phyloP scores from a whole-genome alignment of 2,888 invertebrate genomes.

The Leucophora obtusa region DNA sequence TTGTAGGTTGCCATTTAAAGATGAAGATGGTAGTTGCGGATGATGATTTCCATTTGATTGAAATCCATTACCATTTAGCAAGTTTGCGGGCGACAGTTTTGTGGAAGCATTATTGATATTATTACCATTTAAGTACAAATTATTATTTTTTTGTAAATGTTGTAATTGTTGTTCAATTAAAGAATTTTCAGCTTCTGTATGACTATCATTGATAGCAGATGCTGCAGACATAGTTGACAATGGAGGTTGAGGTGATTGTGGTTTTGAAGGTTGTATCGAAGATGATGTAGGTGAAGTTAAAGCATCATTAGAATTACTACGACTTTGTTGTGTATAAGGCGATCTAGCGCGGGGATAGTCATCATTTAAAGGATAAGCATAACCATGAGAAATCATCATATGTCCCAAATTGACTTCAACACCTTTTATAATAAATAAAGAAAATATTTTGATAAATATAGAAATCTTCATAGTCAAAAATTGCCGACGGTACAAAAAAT shows the following conservation, averaged over 20 bases:
- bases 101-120: slow-evolving; percentile 42
- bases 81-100: slow-evolving; percentile 67
- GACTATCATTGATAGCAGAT: slow-evolving; percentile 24
- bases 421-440: slow-evolving; percentile 63
- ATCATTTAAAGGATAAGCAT: slow-evolving; percentile 70
- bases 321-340: slow-evolving; percentile 62
- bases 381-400: slow-evolving; percentile 74
- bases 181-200: slow-evolving; percentile 67
- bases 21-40: background rate
- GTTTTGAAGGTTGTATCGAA: slow-evolving; percentile 66
- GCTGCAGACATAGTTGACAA: slow-evolving; percentile 26
- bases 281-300: slow-evolving; percentile 65
- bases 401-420: slow-evolving; percentile 75
- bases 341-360: slow-evolving; percentile 69
- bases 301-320: slow-evolving; percentile 68
- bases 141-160: slow-evolving; percentile 69
- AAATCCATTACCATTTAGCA: slow-evolving; percentile 67
- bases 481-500: too few relatives aligned
- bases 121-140: slow-evolving; percentile 69
- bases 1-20: slow-evolving; percentile 27
- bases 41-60: slow-evolving; percentile 29
- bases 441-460: background rate
- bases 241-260: slow-evolving; percentile 52
- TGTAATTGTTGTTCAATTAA: slow-evolving; percentile 70
- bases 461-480: background rate